These are phyloP conservation scores for Hypomesus transpacificus DNA, from an alignment of 2,113 vertebrate genomes.

Conservation along the genomic window DNA sequence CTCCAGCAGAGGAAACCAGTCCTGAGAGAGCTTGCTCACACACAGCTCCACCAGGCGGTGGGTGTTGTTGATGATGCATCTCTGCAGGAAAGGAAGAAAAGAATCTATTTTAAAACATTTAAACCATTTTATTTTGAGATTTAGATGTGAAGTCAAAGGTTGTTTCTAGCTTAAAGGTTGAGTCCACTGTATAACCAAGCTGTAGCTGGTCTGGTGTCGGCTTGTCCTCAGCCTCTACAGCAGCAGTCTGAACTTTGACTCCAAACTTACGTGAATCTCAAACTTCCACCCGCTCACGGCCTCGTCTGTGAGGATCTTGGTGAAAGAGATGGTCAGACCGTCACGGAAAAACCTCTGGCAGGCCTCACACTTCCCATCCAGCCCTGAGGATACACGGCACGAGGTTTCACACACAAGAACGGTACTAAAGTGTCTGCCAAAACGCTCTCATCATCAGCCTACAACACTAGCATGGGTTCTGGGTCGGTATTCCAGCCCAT, in stretches of 20 bases:
- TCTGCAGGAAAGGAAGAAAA: constrained; percentile 59
- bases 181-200: not conserved
- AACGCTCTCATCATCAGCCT: not conserved
- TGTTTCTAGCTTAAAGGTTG: too few relatives aligned
- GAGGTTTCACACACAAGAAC: not conserved
- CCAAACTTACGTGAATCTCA: constrained; percentile 87
- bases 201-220: too few relatives aligned
- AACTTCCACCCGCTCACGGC: constrained; percentile 93
- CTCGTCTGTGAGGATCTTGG: constrained; percentile 91
- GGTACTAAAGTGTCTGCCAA: constrained; percentile 7
- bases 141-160: not conserved
- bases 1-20: constrained; percentile 92
- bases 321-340: constrained; percentile 90
- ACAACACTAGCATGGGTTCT: too few relatives aligned
- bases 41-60: constrained; percentile 88
- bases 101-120: not conserved
- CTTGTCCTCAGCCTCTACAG: not conserved
- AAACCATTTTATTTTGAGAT: not conserved
- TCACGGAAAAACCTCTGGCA: constrained; percentile 91
- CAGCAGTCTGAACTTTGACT: not conserved
- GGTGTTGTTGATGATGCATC: constrained; percentile 92
- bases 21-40: constrained; percentile 89
- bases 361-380: constrained; percentile 92
- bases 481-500: not conserved
- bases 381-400: constrained; percentile 66